phyloP scores from a whole-genome alignment of 2,797 vertebrate species.

The Antrozous pallidus region DNA sequence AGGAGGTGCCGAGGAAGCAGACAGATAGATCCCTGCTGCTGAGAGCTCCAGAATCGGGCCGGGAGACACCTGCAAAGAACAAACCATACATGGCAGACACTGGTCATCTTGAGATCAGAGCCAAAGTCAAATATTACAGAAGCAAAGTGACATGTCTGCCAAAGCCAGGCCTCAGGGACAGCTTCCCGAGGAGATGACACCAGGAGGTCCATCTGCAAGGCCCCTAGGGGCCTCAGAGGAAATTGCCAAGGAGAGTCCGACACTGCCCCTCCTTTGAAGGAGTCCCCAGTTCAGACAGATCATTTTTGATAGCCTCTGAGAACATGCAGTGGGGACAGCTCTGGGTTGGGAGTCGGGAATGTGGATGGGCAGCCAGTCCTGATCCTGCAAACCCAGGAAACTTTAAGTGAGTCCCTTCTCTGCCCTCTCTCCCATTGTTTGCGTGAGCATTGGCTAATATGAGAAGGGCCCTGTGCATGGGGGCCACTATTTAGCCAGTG shows the following conservation, averaged over 20 bases:
- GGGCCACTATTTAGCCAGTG: not conserved
- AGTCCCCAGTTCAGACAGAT: not conserved
- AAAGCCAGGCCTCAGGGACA: not conserved
- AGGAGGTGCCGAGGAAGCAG: not conserved
- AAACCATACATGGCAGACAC: accelerated
- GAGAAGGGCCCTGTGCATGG: accelerated
- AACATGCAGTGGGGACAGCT: no score
- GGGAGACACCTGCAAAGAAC: not conserved
- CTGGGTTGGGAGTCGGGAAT: not conserved
- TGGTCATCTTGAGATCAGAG: not conserved
- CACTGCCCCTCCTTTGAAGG: not conserved
- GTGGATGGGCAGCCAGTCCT: not conserved
- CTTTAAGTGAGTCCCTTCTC: not conserved
- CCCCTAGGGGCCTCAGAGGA: no score
- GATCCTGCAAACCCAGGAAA: not conserved
- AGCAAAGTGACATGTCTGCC: not conserved
- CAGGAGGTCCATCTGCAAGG: not conserved
- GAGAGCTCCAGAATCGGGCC: not conserved
- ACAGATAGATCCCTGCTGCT: not conserved
- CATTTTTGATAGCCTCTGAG: not conserved
- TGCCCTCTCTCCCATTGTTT: not conserved
- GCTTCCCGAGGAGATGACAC: not conserved
- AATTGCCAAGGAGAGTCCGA: not conserved
- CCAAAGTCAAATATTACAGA: not conserved
- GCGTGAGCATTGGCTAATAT: not conserved